These are phyloP conservation scores for Ryuthela nishihirai DNA, from an alignment of 2,888 invertebrate species.

Conservation along the genomic window DNA sequence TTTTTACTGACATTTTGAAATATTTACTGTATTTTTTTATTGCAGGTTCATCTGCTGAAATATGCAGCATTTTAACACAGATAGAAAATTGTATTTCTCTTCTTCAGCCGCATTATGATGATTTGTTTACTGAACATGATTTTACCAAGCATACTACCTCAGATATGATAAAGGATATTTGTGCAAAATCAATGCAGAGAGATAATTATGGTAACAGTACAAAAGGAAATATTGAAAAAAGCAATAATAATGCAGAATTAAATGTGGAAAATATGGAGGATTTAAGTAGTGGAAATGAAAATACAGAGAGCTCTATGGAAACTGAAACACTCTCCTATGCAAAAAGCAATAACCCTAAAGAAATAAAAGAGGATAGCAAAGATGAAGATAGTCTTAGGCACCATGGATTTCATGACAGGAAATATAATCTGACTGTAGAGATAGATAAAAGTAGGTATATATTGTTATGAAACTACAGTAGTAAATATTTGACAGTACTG, in stretches of 20 bases:
- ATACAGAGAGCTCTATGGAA: too few species aligned
- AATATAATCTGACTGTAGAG: slow-evolving; percentile 43
- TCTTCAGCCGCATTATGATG: slow-evolving; percentile 47
- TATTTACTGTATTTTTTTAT: background rate
- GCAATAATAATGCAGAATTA: slow-evolving; percentile 8
- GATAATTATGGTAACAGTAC: too few species aligned
- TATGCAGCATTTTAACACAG: slow-evolving; percentile 48
- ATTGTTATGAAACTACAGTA: too few species aligned
- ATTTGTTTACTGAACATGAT: slow-evolving; percentile 14
- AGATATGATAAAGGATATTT: too few species aligned
- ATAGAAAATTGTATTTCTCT: slow-evolving; percentile 52
- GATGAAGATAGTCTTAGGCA: slow-evolving; percentile 42
- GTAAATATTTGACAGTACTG: too few species aligned
- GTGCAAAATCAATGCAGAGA: too few species aligned
- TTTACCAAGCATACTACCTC: too few species aligned
- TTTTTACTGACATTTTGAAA: too few species aligned
- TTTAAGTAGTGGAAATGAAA: too few species aligned
- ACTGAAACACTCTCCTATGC: too few species aligned
- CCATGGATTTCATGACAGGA: slow-evolving; percentile 45
- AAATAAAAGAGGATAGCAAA: too few species aligned
- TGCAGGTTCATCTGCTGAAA: slow-evolving; percentile 28
- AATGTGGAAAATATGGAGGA: slow-evolving; percentile 37
- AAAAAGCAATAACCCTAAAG: too few species aligned
- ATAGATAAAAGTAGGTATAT: slow-evolving; percentile 34
- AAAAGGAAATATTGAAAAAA: background rate